Evolutionary conservation across 2,888 invertebrate genomes (phyloP).

Genomic region (Drosophila multiciliata): DNA sequence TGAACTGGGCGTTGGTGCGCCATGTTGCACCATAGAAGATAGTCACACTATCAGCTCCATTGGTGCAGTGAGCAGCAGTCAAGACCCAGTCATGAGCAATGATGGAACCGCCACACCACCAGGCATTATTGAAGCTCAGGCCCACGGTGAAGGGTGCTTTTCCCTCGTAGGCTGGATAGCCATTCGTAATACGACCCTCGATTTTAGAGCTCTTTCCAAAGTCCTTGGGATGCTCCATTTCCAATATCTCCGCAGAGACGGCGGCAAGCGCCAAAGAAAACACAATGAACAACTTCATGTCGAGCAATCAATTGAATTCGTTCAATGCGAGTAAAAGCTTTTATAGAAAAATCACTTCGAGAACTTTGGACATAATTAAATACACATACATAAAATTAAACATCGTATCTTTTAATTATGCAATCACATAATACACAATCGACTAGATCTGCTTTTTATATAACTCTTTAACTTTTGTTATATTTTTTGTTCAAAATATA

Average conservation of each 20-base stretch:
- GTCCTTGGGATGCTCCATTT: conserved; percentile 40
- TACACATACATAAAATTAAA: background rate
- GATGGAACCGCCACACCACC: conserved; percentile 75
- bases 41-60: conserved; percentile 54
- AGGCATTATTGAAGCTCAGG: conserved; percentile 59
- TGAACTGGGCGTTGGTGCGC: conserved; percentile 60
- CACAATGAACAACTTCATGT: conserved; percentile 37
- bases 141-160: conserved; percentile 77
- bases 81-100: conserved; percentile 60
- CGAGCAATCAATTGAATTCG: background rate
- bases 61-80: conserved; percentile 65
- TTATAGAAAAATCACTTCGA: conserved; percentile 11
- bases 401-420: background rate
- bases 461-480: background rate
- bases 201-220: conserved; percentile 15
- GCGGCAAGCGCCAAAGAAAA: conserved; percentile 25
- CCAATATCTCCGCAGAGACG: conserved; percentile 23
- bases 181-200: conserved; percentile 64
- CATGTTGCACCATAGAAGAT: conserved; percentile 67
- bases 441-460: background rate
- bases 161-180: conserved; percentile 56
- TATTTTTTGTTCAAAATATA: background rate
- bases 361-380: background rate
- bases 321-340: background rate
- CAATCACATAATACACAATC: background rate